Evolutionary conservation across 2,797 vertebrate genomes (phyloP).

Genomic region (Tenualosa thibaudeaui): DNA sequence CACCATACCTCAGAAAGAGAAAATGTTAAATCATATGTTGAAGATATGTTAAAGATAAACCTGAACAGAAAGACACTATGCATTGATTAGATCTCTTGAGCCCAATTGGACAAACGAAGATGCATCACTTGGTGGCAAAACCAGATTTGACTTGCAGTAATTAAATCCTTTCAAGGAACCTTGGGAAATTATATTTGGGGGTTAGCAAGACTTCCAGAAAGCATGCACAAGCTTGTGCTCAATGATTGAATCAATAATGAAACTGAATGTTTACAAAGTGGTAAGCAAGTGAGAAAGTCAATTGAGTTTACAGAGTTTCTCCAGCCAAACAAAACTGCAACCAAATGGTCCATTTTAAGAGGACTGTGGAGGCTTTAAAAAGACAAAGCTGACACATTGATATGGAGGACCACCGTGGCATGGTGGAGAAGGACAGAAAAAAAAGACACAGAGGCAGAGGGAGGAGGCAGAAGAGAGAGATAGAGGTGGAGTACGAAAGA

Average conservation of each 20-base stretch:
- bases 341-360: background rate
- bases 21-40: background rate
- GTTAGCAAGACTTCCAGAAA: background rate
- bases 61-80: background rate
- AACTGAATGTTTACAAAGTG: background rate
- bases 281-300: background rate
- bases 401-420: background rate
- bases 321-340: background rate
- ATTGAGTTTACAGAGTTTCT: background rate
- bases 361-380: background rate
- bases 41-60: background rate
- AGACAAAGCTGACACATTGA: slow-evolving; percentile 11
- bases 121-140: background rate
- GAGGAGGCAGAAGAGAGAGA: background rate
- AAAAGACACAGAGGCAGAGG: background rate
- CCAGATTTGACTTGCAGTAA: background rate
- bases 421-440: background rate
- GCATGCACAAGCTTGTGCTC: background rate
- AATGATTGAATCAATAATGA: slow-evolving; percentile 12
- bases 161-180: background rate
- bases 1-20: background rate
- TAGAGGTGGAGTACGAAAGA: background rate
- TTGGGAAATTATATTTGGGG: slow-evolving; percentile 10
- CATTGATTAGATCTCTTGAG: background rate
- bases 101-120: background rate